A percentile compares a stretch with the other conserved stretches of the same genome.
These are phyloP conservation scores for Fratercula arctica DNA, from an alignment of 2,797 vertebrate genomes.

Conservation along the genomic window DNA sequence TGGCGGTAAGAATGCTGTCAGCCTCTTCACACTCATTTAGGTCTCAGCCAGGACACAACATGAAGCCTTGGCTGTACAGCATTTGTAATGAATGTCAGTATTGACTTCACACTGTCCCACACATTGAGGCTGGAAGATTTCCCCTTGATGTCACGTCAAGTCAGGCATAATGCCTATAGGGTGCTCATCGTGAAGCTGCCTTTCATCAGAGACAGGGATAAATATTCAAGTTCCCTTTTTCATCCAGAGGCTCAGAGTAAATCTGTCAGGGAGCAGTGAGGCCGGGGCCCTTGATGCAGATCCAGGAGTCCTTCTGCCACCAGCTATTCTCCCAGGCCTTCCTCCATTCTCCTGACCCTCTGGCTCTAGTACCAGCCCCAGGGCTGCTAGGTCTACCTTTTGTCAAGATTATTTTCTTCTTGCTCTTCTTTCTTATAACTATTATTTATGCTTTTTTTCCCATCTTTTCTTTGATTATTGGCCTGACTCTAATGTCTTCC, in stretches of 20 bases:
- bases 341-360: neutral
- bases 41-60: neutral
- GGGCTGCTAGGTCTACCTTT: neutral
- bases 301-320: neutral
- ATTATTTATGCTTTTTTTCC: neutral
- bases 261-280: neutral
- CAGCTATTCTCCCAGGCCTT: neutral
- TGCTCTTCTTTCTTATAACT: neutral
- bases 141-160: neutral
- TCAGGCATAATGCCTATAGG: neutral
- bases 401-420: neutral
- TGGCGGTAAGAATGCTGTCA: slow-evolving; percentile 5
- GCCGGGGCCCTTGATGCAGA: neutral
- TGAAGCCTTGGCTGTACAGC: neutral
- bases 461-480: neutral
- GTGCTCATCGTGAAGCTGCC: neutral
- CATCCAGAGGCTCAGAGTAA: neutral
- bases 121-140: neutral
- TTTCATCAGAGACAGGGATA: neutral
- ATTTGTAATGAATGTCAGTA: neutral
- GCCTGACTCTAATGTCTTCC: neutral
- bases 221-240: neutral
- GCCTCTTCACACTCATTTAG: slow-evolving; percentile 31
- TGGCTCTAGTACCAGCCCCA: neutral
- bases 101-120: neutral